These are phyloP conservation scores for Alsophila aescularia DNA, from an alignment of 2,888 invertebrate genomes.

Conservation along the genomic window DNA sequence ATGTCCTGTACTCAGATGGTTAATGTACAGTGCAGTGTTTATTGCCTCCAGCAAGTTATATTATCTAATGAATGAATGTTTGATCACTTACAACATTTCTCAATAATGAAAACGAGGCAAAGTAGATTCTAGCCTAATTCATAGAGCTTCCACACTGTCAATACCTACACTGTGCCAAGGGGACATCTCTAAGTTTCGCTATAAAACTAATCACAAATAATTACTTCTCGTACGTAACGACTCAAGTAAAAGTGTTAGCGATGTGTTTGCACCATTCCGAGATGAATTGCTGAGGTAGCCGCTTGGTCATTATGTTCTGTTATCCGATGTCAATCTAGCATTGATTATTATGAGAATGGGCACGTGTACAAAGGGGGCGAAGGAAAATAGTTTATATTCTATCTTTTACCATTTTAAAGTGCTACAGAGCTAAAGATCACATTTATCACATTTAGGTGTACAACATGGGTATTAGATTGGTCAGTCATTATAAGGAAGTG, in stretches of 20 bases:
- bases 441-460: constrained; percentile 12
- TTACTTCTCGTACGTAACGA: constrained; percentile 46
- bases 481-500: constrained; percentile 1
- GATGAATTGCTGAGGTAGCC: constrained; percentile 36
- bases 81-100: no score
- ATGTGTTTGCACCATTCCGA: constrained; percentile 73
- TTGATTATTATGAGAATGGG: constrained; percentile 72
- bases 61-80: no score
- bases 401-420: constrained; percentile 39
- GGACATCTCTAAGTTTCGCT: constrained; percentile 22
- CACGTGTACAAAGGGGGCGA: constrained; percentile 42
- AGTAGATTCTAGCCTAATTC: neutral
- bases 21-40: no score
- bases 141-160: constrained; percentile 1
- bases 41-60: no score
- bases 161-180: constrained; percentile 6
- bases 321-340: constrained; percentile 60
- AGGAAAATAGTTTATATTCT: constrained; percentile 56
- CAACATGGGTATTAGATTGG: constrained; percentile 1
- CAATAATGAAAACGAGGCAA: neutral
- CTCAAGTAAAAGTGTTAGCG: constrained; percentile 68
- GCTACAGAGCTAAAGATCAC: constrained; percentile 29
- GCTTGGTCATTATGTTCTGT: constrained; percentile 69
- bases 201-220: constrained; percentile 40
- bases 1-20: no score